Base-by-base conservation (phyloP, 2,888 invertebrate species). In the Nineta flava region DNA sequence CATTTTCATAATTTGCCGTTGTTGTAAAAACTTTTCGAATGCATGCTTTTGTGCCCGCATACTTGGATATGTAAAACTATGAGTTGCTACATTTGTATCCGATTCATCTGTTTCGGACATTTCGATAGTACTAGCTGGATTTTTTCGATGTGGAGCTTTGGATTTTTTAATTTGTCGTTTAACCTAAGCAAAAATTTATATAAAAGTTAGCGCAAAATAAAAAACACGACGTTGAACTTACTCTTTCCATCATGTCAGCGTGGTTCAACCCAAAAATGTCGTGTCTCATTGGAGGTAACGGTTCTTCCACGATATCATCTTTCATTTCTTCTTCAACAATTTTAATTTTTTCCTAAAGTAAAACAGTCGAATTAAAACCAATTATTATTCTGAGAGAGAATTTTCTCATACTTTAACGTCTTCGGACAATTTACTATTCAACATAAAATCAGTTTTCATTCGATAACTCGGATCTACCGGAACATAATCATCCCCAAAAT, bases 261-360 rank as follows among this genome's bases (percentile, higher is more conserved):
- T 83, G 83, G 62, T 87, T 75, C 45, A 88, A 64, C 0, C 83
- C 83, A 38, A 79, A 73, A 4, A 85, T 76, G 63, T 79, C 77
- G 54, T 84, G 74, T 1, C 77, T 76, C 85, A 87, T 87, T 52
- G 72, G 66, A 2, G 85, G 84, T 52, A 83, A 57, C 5, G 69
- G 63, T 7, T 72, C 66, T 40, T 73, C 69, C 45, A 61, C 60
- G 3, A 58, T 55, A 15, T 56, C 52, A 26, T 51, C 51, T 26
- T 50, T 50, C 35, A 49, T 50, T 15, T 65, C 63, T 48, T 63
- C 55, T 49, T 59, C 47, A 48, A 56, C 50, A 44, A 57, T 59
- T 51, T 54, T 46, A 35, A 53, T 26, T 26, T 26, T 5, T 26
- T 26, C 26, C 26, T 26, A 26, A 26, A 6, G 26, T 5, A 26